phyloP scores from a whole-genome alignment of 2,888 invertebrate species.

The Helicoverpa assulta region DNA sequence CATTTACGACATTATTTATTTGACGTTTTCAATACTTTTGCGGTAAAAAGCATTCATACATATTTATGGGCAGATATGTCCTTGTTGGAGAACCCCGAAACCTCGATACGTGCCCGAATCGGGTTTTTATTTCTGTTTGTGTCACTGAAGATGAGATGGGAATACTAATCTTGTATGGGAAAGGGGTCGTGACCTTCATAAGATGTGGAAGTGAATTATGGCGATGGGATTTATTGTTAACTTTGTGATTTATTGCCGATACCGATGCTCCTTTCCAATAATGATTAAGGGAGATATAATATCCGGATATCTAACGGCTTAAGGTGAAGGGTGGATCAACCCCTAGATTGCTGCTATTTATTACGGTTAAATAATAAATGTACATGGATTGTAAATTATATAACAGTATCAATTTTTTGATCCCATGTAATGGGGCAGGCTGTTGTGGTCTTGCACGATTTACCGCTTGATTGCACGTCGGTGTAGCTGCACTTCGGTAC shows the following conservation, averaged over 20 bases:
- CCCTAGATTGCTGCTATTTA: too few species aligned
- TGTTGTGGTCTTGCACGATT: constrained; percentile 8
- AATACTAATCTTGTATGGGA: constrained; percentile 55
- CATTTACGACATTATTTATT: constrained; percentile 51
- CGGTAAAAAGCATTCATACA: constrained; percentile 24
- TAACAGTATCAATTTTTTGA: neutral
- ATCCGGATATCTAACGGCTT: neutral
- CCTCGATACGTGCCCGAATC: constrained; percentile 63
- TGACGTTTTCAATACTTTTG: constrained; percentile 45
- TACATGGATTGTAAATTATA: neutral
- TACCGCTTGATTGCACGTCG: constrained; percentile 25
- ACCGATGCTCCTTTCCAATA: constrained; percentile 17
- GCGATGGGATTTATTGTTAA: constrained; percentile 40
- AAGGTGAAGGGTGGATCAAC: neutral
- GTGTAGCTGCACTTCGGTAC: constrained; percentile 16
- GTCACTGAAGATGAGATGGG: constrained; percentile 41
- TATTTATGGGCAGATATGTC: constrained; percentile 49
- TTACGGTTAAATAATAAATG: too few species aligned
- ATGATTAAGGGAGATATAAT: constrained; percentile 30
- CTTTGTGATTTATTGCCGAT: constrained; percentile 49
- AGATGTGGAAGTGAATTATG: constrained; percentile 49
- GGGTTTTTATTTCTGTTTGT: constrained; percentile 49
- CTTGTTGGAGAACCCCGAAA: constrained; percentile 67
- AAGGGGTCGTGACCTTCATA: constrained; percentile 39
- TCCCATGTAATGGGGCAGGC: constrained; percentile 6